Evolutionary conservation across 2,113 vertebrate genomes (phyloP).

Genomic region (Pseudorasbora parva): DNA sequence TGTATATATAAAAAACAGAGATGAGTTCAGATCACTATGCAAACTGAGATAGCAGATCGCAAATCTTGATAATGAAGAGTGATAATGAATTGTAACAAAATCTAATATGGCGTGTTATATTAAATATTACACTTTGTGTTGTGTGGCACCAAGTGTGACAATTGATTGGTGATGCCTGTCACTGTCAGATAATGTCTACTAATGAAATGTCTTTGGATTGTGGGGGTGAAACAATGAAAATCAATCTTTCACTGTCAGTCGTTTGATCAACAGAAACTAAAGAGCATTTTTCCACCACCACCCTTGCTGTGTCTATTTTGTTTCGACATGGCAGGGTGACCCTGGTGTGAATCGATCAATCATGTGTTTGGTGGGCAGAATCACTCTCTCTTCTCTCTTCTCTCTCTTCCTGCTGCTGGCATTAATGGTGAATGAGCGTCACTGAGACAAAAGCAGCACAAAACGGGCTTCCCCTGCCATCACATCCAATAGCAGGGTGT

Average conservation of each 20-base stretch:
- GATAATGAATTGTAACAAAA: not conserved
- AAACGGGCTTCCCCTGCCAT: constrained; percentile 32
- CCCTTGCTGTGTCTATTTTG: constrained; percentile 23
- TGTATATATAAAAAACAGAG: not conserved
- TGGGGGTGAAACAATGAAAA: constrained; percentile 5
- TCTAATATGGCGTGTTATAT: not conserved
- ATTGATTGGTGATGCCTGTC: not conserved
- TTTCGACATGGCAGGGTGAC: constrained; percentile 41
- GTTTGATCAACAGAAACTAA: constrained; percentile 20
- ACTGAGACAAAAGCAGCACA: constrained; percentile 4
- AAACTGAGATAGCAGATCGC: not conserved
- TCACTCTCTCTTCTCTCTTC: constrained; percentile 1
- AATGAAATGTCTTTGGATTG: constrained; percentile 11
- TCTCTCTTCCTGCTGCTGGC: constrained; percentile 8
- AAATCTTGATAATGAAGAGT: not conserved
- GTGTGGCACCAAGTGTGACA: not conserved
- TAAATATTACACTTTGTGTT: not conserved
- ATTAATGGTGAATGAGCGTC: constrained; percentile 24
- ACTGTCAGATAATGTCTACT: constrained; percentile 9
- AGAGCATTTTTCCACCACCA: not conserved
- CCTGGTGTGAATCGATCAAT: constrained; percentile 3
- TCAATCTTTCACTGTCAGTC: constrained; percentile 9
- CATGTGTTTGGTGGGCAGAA: not conserved
- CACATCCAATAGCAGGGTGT: constrained; percentile 5
- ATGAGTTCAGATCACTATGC: not conserved